A percentile compares a stretch with the other conserved stretches of the same genome.
Conservation (phyloP, 2,888 invertebrate species). For the Nephrotoma flavescens region DNA sequence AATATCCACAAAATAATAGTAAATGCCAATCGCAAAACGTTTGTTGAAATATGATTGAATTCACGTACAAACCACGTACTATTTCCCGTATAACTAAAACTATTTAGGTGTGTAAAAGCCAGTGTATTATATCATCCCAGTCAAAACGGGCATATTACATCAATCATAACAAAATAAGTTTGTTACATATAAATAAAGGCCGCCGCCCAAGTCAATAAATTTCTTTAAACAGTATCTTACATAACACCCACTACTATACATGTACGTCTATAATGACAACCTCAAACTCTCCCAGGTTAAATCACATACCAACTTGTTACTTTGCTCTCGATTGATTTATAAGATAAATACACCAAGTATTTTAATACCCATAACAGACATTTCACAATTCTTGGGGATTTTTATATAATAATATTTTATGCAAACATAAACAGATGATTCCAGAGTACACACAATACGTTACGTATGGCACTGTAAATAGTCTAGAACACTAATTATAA, state of each 20-base stretch:
- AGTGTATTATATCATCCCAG: not conserved
- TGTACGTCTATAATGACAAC: not conserved
- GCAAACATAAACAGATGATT: not conserved
- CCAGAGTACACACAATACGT: not conserved
- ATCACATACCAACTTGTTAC: not conserved
- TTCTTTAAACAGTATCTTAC: not conserved
- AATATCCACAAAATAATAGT: not conserved
- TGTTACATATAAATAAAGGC: not conserved
- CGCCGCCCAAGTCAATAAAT: not conserved
- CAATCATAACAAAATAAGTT: not conserved
- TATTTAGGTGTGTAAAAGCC: not conserved
- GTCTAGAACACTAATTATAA: not conserved
- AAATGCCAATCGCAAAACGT: not conserved
- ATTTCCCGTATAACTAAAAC: not conserved
- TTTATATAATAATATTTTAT: not conserved
- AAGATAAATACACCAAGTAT: not conserved
- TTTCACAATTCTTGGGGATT: not conserved
- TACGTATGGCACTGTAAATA: not conserved
- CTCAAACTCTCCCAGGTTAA: not conserved
- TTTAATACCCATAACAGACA: not conserved
- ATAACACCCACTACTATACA: not conserved
- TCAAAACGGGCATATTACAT: not conserved
- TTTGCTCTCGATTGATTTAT: not conserved
- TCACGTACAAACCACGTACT: not conserved
- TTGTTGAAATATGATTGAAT: not conserved